Conservation (phyloP, 2,797 vertebrate genomes). For the Peromyscus eremicus region DNA sequence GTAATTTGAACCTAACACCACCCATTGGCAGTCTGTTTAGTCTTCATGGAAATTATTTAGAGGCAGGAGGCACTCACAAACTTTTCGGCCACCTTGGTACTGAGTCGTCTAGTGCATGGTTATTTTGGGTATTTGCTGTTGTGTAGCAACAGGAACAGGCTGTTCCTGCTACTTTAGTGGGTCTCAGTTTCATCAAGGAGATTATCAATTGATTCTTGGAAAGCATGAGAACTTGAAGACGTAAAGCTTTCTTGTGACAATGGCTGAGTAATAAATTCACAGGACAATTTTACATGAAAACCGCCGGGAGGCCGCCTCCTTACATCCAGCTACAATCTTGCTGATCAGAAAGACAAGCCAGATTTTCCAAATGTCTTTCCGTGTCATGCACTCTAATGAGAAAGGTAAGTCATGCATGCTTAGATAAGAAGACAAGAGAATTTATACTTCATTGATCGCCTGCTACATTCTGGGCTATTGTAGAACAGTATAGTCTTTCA, state of each 20-base stretch:
- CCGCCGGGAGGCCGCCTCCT: not conserved
- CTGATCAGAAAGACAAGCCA: constrained; percentile 53
- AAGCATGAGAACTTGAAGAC: constrained; percentile 32
- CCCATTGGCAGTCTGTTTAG: not conserved
- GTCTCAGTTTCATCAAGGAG: constrained; percentile 15
- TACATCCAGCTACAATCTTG: constrained; percentile 8
- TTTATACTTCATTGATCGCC: not conserved
- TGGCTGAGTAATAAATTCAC: constrained; percentile 36
- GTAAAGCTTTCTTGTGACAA: constrained; percentile 58
- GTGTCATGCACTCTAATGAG: not conserved
- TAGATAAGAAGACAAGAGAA: constrained; percentile 22
- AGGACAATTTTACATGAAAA: constrained; percentile 28
- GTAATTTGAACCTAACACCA: not conserved
- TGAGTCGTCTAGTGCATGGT: not conserved
- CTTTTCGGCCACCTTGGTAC: not conserved
- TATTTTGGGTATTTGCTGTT: not conserved
- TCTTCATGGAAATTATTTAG: constrained; percentile 11
- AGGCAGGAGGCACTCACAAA: not conserved
- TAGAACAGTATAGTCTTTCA: not conserved
- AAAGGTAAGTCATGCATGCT: not conserved
- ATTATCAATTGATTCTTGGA: constrained; percentile 14
- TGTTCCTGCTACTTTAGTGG: not conserved
- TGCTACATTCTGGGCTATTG: not conserved
- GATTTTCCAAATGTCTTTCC: constrained; percentile 8
- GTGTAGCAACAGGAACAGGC: not conserved